These are phyloP conservation scores for Brachionus plicatilis DNA, from an alignment of 1,140 invertebrate genomes.

Conservation along the genomic window DNA sequence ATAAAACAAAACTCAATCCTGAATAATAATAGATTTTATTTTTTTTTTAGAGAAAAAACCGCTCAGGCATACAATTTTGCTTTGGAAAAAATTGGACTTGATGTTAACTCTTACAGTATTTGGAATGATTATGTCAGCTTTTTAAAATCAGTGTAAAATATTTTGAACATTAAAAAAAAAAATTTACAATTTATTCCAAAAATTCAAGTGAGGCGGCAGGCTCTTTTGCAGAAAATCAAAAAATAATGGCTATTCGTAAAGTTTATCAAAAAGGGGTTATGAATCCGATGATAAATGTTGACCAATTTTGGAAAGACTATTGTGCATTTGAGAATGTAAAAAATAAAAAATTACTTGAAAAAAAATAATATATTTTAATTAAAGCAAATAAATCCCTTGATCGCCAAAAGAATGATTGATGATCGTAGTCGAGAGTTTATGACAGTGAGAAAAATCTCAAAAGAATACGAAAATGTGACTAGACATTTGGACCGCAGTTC, in stretches of 20 bases:
- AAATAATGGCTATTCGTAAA: conserved; percentile 92
- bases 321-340: conserved; percentile 40
- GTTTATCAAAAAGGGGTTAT: conserved; percentile 89
- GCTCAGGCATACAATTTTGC: conserved; percentile 99
- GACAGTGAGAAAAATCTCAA: conserved; percentile 91
- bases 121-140: conserved; percentile 98
- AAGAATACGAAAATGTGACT: conserved; percentile 89
- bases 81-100: conserved; percentile 95
- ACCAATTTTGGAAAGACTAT: conserved; percentile 93
- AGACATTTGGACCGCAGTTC: conserved; percentile 84
- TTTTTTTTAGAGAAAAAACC: conserved; percentile 81
- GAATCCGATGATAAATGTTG: conserved; percentile 95
- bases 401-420: conserved; percentile 86
- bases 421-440: conserved; percentile 89
- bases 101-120: conserved; percentile 86
- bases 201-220: conserved; percentile 75
- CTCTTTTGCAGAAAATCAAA: conserved; percentile 97
- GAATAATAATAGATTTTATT: background rate
- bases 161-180: background rate
- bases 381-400: conserved; percentile 78
- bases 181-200: conserved; percentile 19
- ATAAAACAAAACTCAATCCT: background rate
- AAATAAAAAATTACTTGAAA: background rate
- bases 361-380: background rate
- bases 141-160: conserved; percentile 77